These are phyloP conservation scores for Gobiocypris rarus DNA, from an alignment of 2,113 vertebrate genomes.

Conservation along the genomic window DNA sequence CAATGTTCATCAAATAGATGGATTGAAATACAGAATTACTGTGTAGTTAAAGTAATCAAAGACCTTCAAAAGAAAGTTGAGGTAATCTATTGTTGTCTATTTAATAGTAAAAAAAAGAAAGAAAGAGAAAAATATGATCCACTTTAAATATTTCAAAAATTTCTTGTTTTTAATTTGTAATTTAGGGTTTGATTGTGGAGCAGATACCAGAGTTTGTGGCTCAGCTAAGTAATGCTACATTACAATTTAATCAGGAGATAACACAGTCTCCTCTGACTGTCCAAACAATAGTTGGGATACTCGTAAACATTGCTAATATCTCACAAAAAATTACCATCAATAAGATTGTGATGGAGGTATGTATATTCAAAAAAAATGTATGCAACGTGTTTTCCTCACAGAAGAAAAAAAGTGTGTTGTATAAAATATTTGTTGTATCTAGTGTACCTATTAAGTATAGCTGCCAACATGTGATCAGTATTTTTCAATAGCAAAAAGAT, in stretches of 20 bases:
- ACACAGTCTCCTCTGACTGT: conserved; percentile 61
- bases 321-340: background rate
- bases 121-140: too few species aligned
- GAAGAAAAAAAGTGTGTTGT: background rate
- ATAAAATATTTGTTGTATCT: too few species aligned
- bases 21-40: background rate
- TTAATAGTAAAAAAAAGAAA: background rate
- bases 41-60: conserved; percentile 26
- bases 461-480: background rate
- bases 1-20: background rate
- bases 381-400: too few species aligned
- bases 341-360: conserved; percentile 57
- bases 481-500: background rate
- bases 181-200: conserved; percentile 43
- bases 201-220: conserved; percentile 36
- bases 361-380: conserved; percentile 23
- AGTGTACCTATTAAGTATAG: background rate
- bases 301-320: conserved; percentile 54
- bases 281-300: conserved; percentile 59
- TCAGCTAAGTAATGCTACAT: background rate
- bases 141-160: background rate
- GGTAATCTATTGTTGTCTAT: background rate
- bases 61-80: background rate
- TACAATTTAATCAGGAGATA: background rate
- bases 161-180: background rate